These are phyloP conservation scores for Poeciliopsis turneri DNA, from an alignment of 2,797 vertebrate species.

Conservation along the genomic window DNA sequence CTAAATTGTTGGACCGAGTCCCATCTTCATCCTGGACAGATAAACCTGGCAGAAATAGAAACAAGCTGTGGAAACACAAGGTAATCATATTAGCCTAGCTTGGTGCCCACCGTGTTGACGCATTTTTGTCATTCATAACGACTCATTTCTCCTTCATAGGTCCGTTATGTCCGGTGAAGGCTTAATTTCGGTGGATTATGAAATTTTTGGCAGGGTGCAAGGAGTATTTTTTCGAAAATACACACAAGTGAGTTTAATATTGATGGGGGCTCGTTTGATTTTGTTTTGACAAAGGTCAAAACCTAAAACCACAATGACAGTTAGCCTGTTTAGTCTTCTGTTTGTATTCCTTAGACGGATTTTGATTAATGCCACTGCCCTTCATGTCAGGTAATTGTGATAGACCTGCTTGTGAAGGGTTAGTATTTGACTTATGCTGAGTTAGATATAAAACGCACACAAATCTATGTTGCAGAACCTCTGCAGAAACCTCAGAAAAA, in stretches of 20 bases:
- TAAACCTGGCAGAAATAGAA: neutral
- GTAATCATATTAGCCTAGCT: conserved; percentile 38
- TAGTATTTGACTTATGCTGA: neutral
- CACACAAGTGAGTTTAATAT: conserved; percentile 86
- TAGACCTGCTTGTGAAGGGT: neutral
- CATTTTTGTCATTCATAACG: neutral
- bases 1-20: rapidly evolving
- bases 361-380: neutral
- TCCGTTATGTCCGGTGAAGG: conserved; percentile 82
- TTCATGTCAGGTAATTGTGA: neutral
- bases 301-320: neutral
- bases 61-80: neutral
- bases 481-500: no score
- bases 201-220: conserved; percentile 92
- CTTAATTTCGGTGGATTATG: conserved; percentile 90
- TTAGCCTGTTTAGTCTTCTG: neutral
- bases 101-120: neutral
- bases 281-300: neutral
- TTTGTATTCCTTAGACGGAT: neutral
- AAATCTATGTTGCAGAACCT: no score
- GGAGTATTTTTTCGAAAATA: conserved; percentile 97
- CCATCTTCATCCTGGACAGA: rapidly evolving
- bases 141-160: conserved; percentile 25
- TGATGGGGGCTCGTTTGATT: neutral
- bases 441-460: neutral